phyloP scores from a whole-genome alignment of 2,888 invertebrate genomes.

The Philereme vetulata region DNA sequence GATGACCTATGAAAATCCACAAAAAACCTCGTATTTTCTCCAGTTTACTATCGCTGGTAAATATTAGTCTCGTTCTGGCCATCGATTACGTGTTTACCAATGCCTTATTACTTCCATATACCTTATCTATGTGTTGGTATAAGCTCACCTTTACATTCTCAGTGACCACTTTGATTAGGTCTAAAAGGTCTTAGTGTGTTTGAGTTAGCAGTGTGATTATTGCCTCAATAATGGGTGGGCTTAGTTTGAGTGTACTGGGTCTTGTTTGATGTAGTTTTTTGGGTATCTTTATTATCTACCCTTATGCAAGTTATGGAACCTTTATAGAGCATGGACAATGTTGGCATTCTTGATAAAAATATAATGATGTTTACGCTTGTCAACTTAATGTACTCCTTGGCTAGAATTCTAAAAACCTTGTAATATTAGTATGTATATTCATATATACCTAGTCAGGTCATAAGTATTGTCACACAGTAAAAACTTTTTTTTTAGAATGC shows the following conservation, averaged over 20 bases:
- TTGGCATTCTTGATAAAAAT: neutral
- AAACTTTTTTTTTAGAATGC: too few species aligned
- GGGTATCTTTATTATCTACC: conserved; percentile 7
- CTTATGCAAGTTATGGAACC: neutral
- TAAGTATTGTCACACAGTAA: too few species aligned
- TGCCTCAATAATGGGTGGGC: conserved; percentile 36
- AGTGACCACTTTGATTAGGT: conserved; percentile 42
- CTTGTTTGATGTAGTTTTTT: conserved; percentile 17
- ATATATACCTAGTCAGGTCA: too few species aligned
- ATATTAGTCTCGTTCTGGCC: conserved; percentile 51
- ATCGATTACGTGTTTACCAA: conserved; percentile 58
- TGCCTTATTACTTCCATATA: conserved; percentile 48
- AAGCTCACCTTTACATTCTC: conserved; percentile 45
- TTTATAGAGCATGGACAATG: neutral
- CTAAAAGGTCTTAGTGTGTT: conserved; percentile 42
- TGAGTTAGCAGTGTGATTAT: conserved; percentile 39
- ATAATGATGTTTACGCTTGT: neutral
- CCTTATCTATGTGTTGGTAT: conserved; percentile 54
- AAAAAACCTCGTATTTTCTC: conserved; percentile 37
- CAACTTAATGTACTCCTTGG: too few species aligned
- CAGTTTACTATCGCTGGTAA: conserved; percentile 53
- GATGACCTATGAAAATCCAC: conserved; percentile 45
- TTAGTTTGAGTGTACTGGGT: conserved; percentile 18
- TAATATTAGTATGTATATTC: too few species aligned
- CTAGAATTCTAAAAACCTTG: too few species aligned